Evolutionary conservation across 2,113 vertebrate genomes (phyloP).

Genomic region (Sphaerodactylus townsendi): DNA sequence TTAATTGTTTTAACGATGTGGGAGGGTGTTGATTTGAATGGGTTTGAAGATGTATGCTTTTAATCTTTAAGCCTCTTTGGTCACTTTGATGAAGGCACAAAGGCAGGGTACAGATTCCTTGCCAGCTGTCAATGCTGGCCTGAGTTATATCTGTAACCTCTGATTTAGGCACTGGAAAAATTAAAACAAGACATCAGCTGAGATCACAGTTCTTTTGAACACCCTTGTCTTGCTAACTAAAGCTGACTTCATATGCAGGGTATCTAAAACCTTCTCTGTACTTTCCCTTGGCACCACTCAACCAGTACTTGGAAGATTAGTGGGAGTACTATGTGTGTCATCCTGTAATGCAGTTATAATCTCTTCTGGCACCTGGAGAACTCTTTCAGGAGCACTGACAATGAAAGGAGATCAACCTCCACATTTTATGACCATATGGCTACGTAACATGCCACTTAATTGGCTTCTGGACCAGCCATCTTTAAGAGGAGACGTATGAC

Average conservation of each 20-base stretch:
- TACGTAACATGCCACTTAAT: background rate
- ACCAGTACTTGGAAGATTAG: background rate
- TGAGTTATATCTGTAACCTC: too few species aligned
- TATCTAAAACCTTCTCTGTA: background rate
- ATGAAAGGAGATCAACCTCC: background rate
- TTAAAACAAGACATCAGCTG: too few species aligned
- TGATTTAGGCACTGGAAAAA: too few species aligned
- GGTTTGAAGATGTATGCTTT: too few species aligned
- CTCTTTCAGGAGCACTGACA: background rate
- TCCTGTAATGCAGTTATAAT: background rate
- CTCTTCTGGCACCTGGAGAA: background rate
- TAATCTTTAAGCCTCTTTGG: too few species aligned
- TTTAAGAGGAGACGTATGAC: background rate
- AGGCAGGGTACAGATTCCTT: too few species aligned
- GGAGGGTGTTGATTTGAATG: too few species aligned
- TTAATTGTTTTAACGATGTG: too few species aligned
- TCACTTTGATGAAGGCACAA: too few species aligned
- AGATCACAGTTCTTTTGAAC: too few species aligned
- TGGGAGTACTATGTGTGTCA: background rate
- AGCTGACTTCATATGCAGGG: background rate
- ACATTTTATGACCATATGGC: background rate
- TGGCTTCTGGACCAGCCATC: background rate
- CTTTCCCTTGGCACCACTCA: background rate
- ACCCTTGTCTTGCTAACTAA: too few species aligned
- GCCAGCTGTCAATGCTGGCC: too few species aligned